Percentiles rank a stretch among this genome's conserved stretches.
These are phyloP conservation scores for Accipiter virgatus DNA, from an alignment of 2,113 vertebrate genomes.

Conservation along the genomic window DNA sequence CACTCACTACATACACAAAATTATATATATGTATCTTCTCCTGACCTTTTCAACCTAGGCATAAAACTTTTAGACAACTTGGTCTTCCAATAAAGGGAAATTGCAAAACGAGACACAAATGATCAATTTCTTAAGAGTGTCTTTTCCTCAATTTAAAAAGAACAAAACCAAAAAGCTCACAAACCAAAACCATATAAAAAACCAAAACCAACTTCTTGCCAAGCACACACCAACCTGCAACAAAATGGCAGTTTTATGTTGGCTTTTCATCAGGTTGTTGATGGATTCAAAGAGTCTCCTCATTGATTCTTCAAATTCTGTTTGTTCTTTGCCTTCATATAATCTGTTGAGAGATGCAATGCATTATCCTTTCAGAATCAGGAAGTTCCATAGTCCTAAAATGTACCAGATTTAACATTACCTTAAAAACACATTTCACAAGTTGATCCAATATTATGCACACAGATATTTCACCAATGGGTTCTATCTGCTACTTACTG, in stretches of 20 bases:
- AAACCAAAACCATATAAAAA: background rate
- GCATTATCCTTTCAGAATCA: conserved; percentile 3
- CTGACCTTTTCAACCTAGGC: background rate
- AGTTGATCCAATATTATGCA: background rate
- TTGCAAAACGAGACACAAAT: background rate
- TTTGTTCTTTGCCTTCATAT: conserved; percentile 95
- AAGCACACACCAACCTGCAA: conserved; percentile 80
- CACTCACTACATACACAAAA: background rate
- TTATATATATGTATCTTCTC: background rate
- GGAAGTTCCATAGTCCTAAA: background rate
- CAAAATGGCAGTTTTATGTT: conserved; percentile 86
- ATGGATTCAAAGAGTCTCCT: conserved; percentile 94
- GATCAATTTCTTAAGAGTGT: background rate
- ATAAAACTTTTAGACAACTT: background rate
- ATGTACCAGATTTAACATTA: background rate
- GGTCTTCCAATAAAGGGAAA: background rate
- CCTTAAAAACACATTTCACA: background rate
- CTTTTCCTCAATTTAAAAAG: background rate
- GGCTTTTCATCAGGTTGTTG: conserved; percentile 93
- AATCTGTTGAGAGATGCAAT: conserved; percentile 73
- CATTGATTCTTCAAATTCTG: conserved; percentile 94
- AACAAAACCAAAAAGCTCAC: background rate
- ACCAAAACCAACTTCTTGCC: background rate
- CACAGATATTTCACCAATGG: background rate
- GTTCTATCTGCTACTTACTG: background rate